Evolutionary conservation across 2,797 vertebrate genomes (phyloP).

Genomic region (Coluber constrictor): DNA sequence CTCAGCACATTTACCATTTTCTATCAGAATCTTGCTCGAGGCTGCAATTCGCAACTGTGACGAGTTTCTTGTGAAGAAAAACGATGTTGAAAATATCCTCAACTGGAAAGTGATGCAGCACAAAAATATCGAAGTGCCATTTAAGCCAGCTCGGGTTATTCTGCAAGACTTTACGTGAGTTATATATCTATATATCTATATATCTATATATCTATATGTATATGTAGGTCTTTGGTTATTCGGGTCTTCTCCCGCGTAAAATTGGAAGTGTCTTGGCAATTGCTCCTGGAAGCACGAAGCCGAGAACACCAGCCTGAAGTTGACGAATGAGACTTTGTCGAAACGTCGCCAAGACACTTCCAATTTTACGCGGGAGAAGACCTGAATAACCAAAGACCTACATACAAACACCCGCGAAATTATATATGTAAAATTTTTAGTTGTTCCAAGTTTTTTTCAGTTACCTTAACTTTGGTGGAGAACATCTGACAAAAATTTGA

Average conservation of each 20-base stretch:
- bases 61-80: conserved; percentile 87
- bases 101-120: conserved; percentile 87
- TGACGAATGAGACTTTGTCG: too few relatives aligned
- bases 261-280: too few relatives aligned
- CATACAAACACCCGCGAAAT: too few relatives aligned
- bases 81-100: conserved; percentile 91
- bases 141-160: conserved; percentile 93
- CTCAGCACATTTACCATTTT: conserved; percentile 86
- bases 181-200: neutral
- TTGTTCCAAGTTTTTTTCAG: neutral
- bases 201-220: too few relatives aligned
- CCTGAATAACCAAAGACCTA: too few relatives aligned
- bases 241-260: too few relatives aligned
- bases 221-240: too few relatives aligned
- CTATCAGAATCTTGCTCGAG: conserved; percentile 91
- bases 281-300: too few relatives aligned
- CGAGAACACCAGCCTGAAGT: too few relatives aligned
- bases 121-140: conserved; percentile 89
- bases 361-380: too few relatives aligned
- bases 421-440: too few relatives aligned
- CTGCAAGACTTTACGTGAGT: conserved; percentile 96
- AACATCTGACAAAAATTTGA: neutral
- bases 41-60: conserved; percentile 93
- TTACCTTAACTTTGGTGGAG: neutral
- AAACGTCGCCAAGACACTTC: too few relatives aligned